Conservation (phyloP, 1,140 invertebrate genomes). For the Apocrypta bakeri region DNA sequence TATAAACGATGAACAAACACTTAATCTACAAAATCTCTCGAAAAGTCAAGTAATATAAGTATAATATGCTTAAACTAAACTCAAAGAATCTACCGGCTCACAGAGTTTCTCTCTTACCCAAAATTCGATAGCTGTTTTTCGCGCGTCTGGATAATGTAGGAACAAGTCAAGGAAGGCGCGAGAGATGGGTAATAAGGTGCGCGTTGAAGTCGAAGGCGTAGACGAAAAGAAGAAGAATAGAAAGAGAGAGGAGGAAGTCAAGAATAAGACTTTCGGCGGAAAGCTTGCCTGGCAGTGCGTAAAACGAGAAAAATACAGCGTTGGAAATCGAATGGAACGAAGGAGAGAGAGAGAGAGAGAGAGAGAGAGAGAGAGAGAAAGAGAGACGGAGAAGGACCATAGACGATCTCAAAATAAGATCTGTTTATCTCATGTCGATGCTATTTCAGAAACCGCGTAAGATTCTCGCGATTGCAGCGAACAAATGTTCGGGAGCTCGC, state of each 20-base stretch:
- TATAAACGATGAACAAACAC: too few species aligned
- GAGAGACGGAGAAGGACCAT: conserved; percentile 19
- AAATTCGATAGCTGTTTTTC: not conserved
- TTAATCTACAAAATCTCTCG: too few species aligned
- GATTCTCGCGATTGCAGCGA: conserved; percentile 45
- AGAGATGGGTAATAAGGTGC: conserved; percentile 22
- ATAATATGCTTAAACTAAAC: too few species aligned
- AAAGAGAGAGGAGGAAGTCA: not conserved
- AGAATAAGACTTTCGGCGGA: conserved; percentile 3
- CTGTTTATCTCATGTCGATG: conserved; percentile 44
- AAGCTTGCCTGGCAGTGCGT: not conserved
- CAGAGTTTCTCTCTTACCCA: not conserved
- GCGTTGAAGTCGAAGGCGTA: not conserved
- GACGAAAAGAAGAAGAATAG: conserved; percentile 32
- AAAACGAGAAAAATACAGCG: not conserved
- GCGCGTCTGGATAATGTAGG: conserved; percentile 40
- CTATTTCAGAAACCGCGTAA: conserved; percentile 48
- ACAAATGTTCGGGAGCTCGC: conserved; percentile 39
- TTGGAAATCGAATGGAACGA: conserved; percentile 5
- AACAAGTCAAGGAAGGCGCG: not conserved
- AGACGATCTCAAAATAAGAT: conserved; percentile 50
- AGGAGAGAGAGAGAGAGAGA: not conserved
- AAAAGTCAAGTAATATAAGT: not conserved
- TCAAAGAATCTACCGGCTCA: conserved; percentile 17
- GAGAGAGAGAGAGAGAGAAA: not conserved